Evolutionary conservation across 2,113 vertebrate species (phyloP).

Genomic region (Ctenodactylus gundi): DNA sequence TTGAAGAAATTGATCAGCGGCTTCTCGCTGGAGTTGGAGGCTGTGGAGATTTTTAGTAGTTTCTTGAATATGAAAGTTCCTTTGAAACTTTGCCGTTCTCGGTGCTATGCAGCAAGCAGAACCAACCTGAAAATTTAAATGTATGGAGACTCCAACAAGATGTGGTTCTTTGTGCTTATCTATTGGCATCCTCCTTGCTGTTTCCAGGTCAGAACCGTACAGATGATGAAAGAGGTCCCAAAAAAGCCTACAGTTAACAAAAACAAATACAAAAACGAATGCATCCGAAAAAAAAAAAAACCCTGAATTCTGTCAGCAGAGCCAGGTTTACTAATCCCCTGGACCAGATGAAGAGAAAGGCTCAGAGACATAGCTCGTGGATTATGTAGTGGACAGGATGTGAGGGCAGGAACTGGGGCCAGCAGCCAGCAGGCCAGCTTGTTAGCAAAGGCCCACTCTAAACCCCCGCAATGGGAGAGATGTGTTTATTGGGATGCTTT

Average conservation of each 20-base stretch:
- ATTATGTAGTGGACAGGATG: conserved; percentile 45
- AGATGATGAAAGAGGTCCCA: background rate
- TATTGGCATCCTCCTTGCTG: background rate
- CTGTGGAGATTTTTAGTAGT: background rate
- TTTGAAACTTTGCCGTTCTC: conserved; percentile 45
- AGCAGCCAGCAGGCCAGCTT: background rate
- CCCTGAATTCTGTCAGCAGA: background rate
- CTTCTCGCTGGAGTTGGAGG: background rate
- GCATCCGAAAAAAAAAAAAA: conserved; percentile 27
- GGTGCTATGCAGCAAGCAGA: background rate
- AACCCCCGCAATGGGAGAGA: background rate
- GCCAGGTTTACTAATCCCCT: conserved; percentile 30
- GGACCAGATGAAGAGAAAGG: conserved; percentile 30
- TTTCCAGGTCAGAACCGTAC: background rate
- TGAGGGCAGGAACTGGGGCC: conserved; percentile 9
- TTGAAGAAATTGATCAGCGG: conserved; percentile 13
- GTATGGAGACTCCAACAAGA: background rate
- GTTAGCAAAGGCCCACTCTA: background rate
- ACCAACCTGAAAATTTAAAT: background rate
- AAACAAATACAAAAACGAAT: background rate
- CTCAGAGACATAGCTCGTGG: background rate
- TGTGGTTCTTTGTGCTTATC: conserved; percentile 56
- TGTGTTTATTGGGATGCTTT: conserved; percentile 27
- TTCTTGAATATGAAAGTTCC: background rate
- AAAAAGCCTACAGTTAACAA: background rate